Base-by-base conservation (phyloP, 30 jellyfish, hydroid and myxozoan species). In the Turritopsis rubra region DNA sequence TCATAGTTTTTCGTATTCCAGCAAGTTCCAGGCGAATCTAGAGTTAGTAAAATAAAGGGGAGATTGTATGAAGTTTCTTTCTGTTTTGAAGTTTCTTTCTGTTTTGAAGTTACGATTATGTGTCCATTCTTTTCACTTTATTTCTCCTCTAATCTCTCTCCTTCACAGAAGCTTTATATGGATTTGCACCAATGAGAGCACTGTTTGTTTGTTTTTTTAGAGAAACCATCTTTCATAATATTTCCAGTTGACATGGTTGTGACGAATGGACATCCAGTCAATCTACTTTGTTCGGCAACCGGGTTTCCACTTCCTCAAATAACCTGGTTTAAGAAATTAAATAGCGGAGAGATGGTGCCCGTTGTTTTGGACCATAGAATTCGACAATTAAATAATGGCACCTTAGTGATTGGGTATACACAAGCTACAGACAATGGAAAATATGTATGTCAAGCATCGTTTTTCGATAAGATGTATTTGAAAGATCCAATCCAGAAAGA, bases 291-390 rank as follows among this genome's bases (percentile, higher is more conserved):
- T 92, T 28, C 66, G 25, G 98, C 95, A 23, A 31, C 71, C 4
- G 98, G 98, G 0, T 92, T 83, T 85, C 98, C 98, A 21, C 27
- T 87, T 29, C 98, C 98, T 28, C 98, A 92, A 75, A 82, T 92
- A 60, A 89, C 90, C 7, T 92, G 98, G 98, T 87, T 81, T 84
- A 74, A 85, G 68, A 75, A 83, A 54, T 52, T 78, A 79, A 53
- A 22, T 27, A 79, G 19, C 19, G 74, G 66, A 26, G 52, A 21
- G 18, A 13, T 60, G 30, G 53, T n/a, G 3, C 86, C 73, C 18
- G 68, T 92, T 16, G 54, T 21, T 16, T 79, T 92, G 83, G 53
- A 87, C 53, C 52, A 72, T 53, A 76, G 96, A 54, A 71, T 92
- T 21, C 52, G 71, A 31, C 98, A 92, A 60, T 54, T 84, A 29